Evolutionary conservation across 2,113 vertebrate species (phyloP).

Genomic region (Oryzias woworae): DNA sequence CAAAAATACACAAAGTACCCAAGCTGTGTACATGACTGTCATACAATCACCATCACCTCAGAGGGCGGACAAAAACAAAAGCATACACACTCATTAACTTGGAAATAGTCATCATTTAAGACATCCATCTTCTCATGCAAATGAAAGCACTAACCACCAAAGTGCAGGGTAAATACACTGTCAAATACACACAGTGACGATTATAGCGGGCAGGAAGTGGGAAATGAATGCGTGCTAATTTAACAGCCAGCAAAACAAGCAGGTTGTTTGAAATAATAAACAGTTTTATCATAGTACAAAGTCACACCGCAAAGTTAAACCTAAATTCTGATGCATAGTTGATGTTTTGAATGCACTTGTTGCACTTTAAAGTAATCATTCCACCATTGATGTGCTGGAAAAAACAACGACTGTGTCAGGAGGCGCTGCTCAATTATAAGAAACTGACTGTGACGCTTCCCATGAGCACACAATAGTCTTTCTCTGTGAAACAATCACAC

Average conservation of each 20-base stretch:
- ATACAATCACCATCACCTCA: constrained; percentile 3
- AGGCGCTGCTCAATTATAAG: background rate
- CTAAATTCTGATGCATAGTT: no score
- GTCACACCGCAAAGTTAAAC: background rate
- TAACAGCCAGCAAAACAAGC: constrained; percentile 4
- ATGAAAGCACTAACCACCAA: constrained; percentile 27
- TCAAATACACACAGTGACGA: constrained; percentile 17
- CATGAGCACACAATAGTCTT: constrained; percentile 74
- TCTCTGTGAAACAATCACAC: constrained; percentile 70
- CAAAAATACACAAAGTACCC: background rate
- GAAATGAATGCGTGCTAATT: constrained; percentile 7
- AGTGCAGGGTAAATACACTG: constrained; percentile 28
- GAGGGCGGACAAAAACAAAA: background rate
- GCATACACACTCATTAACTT: constrained; percentile 27
- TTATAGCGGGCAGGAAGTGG: constrained; percentile 5
- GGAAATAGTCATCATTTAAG: constrained; percentile 36
- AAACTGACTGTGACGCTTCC: constrained; percentile 65
- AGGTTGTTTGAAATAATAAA: constrained; percentile 13
- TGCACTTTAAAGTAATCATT: background rate
- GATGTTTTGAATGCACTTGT: no score
- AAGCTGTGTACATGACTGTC: constrained; percentile 12
- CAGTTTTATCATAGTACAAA: background rate
- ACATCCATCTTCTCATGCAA: constrained; percentile 36
- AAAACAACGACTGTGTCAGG: background rate
- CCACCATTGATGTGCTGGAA: background rate